phyloP scores from a whole-genome alignment of 1,140 invertebrate species.

The Sinella curviseta region DNA sequence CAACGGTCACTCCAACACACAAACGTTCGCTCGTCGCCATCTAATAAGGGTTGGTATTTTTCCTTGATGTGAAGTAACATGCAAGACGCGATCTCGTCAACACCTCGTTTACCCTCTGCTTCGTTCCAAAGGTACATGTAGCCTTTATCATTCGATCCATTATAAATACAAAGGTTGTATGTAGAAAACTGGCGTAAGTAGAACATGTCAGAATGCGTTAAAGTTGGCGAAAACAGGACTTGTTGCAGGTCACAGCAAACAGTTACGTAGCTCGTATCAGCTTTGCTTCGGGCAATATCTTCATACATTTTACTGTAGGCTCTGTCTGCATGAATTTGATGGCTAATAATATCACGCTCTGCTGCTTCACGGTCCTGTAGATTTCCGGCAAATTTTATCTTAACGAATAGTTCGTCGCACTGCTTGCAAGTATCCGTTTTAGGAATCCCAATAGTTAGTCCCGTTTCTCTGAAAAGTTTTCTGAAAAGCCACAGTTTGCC shows the following conservation, averaged over 20 bases:
- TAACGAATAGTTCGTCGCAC: neutral
- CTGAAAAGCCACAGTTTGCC: neutral
- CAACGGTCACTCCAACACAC: neutral
- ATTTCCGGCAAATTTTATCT: neutral
- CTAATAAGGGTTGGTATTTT: neutral
- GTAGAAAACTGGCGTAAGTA: neutral
- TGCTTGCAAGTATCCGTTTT: neutral
- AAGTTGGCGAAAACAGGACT: neutral
- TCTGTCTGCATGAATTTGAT: neutral
- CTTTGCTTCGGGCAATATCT: neutral
- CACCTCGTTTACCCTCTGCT: neutral
- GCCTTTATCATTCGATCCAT: neutral
- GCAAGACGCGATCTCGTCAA: neutral
- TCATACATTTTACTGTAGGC: neutral
- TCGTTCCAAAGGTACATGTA: neutral
- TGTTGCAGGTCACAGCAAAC: neutral
- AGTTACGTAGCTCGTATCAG: neutral
- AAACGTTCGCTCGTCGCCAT: neutral
- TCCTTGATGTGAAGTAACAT: neutral
- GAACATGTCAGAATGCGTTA: neutral
- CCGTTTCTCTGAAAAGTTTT: neutral
- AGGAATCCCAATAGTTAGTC: neutral
- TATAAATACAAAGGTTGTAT: neutral
- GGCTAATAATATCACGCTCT: neutral
- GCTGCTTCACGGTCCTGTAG: neutral